A percentile compares a stretch with the other conserved stretches of the same genome.
These are phyloP conservation scores for Podilymbus podiceps DNA, from an alignment of 2,113 vertebrate species.

Conservation along the genomic window DNA sequence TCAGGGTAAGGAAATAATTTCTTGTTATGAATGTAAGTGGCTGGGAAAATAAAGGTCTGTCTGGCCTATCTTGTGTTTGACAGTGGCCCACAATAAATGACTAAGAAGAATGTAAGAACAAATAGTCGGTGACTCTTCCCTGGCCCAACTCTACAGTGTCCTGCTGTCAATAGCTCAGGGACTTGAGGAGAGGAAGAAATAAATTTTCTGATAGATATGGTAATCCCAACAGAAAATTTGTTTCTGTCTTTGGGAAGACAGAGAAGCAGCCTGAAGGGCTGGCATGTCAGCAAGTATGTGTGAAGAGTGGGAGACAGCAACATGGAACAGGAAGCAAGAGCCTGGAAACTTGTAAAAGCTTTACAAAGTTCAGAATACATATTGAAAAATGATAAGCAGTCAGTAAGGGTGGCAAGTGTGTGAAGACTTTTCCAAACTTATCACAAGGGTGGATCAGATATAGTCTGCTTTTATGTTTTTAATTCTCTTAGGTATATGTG, in stretches of 20 bases:
- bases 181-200: background rate
- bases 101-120: background rate
- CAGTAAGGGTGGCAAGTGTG: background rate
- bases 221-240: background rate
- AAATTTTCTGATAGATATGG: background rate
- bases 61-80: background rate
- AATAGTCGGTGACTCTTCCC: background rate
- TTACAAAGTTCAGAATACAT: background rate
- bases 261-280: background rate
- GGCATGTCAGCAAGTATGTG: background rate
- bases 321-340: background rate
- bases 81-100: background rate
- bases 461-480: background rate
- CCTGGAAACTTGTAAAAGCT: background rate
- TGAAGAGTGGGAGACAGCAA: background rate
- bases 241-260: background rate
- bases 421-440: background rate
- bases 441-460: background rate
- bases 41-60: background rate
- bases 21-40: background rate
- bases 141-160: background rate
- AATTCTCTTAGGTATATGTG: conserved; percentile 83
- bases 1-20: background rate
- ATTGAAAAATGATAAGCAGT: background rate
- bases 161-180: background rate